These are phyloP conservation scores for Drosophila guanche DNA, from an alignment of 1,140 invertebrate species.

Conservation along the genomic window DNA sequence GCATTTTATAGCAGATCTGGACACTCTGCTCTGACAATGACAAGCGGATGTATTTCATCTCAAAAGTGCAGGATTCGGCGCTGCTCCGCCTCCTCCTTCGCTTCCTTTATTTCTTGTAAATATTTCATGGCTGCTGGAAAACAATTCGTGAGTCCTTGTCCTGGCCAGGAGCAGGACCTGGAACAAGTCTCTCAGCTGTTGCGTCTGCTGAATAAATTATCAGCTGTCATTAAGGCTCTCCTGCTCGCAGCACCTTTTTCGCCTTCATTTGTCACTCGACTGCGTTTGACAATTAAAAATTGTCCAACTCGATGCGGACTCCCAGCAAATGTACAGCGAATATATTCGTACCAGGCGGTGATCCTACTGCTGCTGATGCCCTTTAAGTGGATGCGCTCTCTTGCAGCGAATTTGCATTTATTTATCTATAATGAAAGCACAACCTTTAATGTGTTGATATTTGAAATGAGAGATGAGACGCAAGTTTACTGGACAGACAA, in stretches of 20 bases:
- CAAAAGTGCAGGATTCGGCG: constrained; percentile 38
- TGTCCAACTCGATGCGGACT: constrained; percentile 45
- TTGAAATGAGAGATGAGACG: no score
- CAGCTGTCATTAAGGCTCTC: constrained; percentile 73
- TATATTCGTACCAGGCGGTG: no score
- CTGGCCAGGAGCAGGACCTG: constrained; percentile 4
- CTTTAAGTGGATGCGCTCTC: no score
- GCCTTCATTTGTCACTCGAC: constrained; percentile 73
- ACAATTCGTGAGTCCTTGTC: constrained; percentile 57
- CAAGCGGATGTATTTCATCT: constrained; percentile 78
- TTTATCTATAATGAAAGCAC: no score
- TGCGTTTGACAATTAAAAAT: constrained; percentile 80
- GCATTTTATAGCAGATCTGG: constrained; percentile 70
- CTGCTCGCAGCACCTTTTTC: constrained; percentile 28
- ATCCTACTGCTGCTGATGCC: no score
- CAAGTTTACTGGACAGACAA: neutral
- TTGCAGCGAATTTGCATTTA: no score
- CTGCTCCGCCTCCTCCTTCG: constrained; percentile 7
- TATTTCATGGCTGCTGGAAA: constrained; percentile 64
- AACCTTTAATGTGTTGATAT: no score
- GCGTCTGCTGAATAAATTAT: constrained; percentile 77
- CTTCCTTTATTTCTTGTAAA: constrained; percentile 50
- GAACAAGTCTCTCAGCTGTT: constrained; percentile 65
- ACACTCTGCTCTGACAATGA: constrained; percentile 53
- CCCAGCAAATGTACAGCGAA: constrained; percentile 1